Conservation (phyloP, 2,797 vertebrate species). For the Labeo calbasu region DNA sequence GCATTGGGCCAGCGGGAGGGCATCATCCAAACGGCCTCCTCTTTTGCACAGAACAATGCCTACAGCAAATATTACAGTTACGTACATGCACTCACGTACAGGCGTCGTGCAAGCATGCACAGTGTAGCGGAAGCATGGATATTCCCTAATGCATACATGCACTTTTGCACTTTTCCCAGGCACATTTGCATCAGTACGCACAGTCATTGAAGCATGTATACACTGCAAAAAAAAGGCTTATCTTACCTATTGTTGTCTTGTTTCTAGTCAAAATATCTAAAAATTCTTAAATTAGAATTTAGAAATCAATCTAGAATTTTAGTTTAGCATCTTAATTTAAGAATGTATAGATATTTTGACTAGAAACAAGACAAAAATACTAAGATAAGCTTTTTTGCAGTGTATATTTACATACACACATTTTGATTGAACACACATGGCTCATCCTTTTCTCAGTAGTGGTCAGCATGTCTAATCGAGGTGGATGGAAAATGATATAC, state of each 20-base stretch:
- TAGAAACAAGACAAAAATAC: no score
- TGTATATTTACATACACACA: background rate
- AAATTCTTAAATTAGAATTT: no score
- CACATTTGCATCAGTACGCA: constrained; percentile 26
- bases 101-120: constrained; percentile 15
- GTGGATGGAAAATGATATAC: constrained; percentile 29
- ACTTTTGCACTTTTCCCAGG: background rate
- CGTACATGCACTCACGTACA: constrained; percentile 13
- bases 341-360: no score
- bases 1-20: constrained; percentile 58
- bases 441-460: background rate
- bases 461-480: background rate
- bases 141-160: constrained; percentile 20
- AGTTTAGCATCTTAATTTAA: no score
- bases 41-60: constrained; percentile 26
- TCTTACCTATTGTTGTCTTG: no score
- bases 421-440: background rate
- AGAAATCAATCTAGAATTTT: no score
- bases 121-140: background rate
- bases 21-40: constrained; percentile 29
- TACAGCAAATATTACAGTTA: constrained; percentile 37
- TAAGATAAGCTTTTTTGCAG: no score
- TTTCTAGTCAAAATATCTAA: no score
- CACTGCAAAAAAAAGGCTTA: no score
- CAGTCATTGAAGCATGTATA: background rate